Percentiles rank a stretch among this genome's conserved stretches.
phyloP scores from a whole-genome alignment of 2,888 invertebrate species.

The Kryphioiulus occultus region DNA sequence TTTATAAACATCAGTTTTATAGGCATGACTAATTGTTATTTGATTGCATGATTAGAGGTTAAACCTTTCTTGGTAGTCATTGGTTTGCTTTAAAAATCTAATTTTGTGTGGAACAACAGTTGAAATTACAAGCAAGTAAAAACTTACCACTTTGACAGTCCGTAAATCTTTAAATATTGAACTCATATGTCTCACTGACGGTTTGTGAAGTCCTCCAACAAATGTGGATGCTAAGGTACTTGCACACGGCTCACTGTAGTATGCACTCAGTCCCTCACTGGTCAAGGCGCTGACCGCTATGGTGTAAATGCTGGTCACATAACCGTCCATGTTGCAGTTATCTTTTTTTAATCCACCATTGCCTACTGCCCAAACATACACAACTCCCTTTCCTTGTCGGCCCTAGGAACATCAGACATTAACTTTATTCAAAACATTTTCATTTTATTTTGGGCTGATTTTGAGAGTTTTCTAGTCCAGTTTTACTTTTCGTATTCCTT shows the following conservation, averaged over 20 bases:
- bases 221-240: constrained; percentile 56
- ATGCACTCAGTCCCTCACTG: constrained; percentile 57
- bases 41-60: too few species aligned
- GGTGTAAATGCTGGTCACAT: constrained; percentile 63
- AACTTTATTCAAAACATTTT: background rate
- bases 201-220: constrained; percentile 55
- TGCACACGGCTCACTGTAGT: constrained; percentile 57
- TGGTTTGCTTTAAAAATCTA: too few species aligned
- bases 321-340: constrained; percentile 65
- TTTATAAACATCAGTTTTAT: too few species aligned
- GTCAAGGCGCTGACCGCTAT: constrained; percentile 63
- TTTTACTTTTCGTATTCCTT: constrained; percentile 61
- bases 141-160: constrained; percentile 32
- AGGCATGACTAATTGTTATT: too few species aligned
- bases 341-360: constrained; percentile 63
- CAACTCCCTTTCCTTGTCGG: constrained; percentile 61
- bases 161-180: background rate
- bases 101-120: too few species aligned
- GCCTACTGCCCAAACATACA: constrained; percentile 65
- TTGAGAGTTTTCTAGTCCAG: background rate
- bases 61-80: too few species aligned
- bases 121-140: too few species aligned
- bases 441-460: background rate
- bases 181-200: background rate
- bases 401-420: constrained; percentile 59